phyloP scores from a whole-genome alignment of 2,113 vertebrate species.

The Xyliphius kryptos region DNA sequence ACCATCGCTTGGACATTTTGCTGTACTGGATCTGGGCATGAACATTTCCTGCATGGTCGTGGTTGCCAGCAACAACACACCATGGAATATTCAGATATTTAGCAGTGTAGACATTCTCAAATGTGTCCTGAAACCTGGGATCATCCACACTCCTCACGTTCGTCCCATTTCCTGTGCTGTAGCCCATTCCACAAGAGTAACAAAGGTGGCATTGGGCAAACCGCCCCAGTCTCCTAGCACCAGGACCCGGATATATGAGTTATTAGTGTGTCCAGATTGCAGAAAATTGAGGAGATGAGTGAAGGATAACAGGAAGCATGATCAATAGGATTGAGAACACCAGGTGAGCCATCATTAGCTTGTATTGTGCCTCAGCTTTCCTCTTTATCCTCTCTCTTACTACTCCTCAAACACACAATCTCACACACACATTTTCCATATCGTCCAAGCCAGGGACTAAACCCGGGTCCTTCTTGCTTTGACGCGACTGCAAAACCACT shows the following conservation, averaged over 20 bases:
- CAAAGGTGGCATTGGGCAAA: slow-evolving; percentile 74
- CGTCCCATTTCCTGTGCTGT: slow-evolving; percentile 75
- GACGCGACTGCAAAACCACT: too few species aligned
- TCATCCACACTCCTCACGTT: slow-evolving; percentile 70
- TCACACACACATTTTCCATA: too few species aligned
- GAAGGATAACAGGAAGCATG: too few species aligned
- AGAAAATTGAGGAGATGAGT: too few species aligned
- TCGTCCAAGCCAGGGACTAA: too few species aligned
- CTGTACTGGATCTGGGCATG: slow-evolving; percentile 83
- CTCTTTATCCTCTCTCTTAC: too few species aligned
- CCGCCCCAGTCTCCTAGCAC: slow-evolving; percentile 90
- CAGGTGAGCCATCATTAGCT: too few species aligned
- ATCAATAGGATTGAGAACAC: too few species aligned
- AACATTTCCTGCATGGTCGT: slow-evolving; percentile 82
- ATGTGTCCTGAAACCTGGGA: slow-evolving; percentile 82
- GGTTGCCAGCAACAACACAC: slow-evolving; percentile 86
- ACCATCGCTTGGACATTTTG: slow-evolving; percentile 76
- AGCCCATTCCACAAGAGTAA: slow-evolving; percentile 74
- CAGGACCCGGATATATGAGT: slow-evolving; percentile 72
- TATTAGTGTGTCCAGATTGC: too few species aligned
- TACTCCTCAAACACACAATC: too few species aligned
- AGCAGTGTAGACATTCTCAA: slow-evolving; percentile 74
- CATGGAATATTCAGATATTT: slow-evolving; percentile 76
- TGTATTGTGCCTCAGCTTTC: too few species aligned
- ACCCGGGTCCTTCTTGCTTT: too few species aligned